phyloP scores from a whole-genome alignment of 2,797 vertebrate species.

The Trachurus trachurus region DNA sequence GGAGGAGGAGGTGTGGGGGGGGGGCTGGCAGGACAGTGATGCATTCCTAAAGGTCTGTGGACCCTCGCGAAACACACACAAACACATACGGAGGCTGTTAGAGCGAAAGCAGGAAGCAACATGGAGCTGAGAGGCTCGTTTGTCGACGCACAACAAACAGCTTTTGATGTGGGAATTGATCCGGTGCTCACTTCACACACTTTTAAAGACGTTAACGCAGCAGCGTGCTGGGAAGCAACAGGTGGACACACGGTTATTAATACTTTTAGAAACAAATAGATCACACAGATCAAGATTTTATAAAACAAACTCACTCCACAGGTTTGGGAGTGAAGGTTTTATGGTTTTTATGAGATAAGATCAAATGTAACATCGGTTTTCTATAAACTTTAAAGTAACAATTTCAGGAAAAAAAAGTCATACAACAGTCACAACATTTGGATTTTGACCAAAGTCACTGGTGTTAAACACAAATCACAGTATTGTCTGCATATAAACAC shows the following conservation, averaged over 20 bases:
- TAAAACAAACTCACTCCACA: background rate
- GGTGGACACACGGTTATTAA: background rate
- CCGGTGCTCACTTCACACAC: slow-evolving; percentile 19
- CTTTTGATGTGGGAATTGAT: slow-evolving; percentile 59
- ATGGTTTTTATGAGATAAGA: background rate
- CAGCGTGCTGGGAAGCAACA: background rate
- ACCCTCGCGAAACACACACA: slow-evolving; percentile 61
- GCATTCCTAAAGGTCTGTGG: slow-evolving; percentile 78
- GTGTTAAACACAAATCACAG: too few relatives aligned
- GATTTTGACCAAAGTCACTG: too few relatives aligned
- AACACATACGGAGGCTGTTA: slow-evolving; percentile 44
- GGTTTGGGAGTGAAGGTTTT: background rate
- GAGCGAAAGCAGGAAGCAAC: slow-evolving; percentile 37
- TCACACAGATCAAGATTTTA: background rate
- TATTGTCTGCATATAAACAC: too few relatives aligned
- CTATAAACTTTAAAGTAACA: too few relatives aligned
- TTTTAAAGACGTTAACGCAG: background rate
- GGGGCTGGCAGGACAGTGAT: slow-evolving; percentile 64
- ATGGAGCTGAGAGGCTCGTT: slow-evolving; percentile 55
- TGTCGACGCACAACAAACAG: slow-evolving; percentile 64
- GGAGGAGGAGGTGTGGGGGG: slow-evolving; percentile 4
- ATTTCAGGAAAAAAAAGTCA: background rate
- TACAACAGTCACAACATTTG: too few relatives aligned
- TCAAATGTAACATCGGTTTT: background rate
- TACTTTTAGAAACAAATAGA: background rate